Percentiles rank a stretch among this genome's conserved stretches.
Conservation (phyloP, 1,140 invertebrate genomes). For the Cyclina sinensis region DNA sequence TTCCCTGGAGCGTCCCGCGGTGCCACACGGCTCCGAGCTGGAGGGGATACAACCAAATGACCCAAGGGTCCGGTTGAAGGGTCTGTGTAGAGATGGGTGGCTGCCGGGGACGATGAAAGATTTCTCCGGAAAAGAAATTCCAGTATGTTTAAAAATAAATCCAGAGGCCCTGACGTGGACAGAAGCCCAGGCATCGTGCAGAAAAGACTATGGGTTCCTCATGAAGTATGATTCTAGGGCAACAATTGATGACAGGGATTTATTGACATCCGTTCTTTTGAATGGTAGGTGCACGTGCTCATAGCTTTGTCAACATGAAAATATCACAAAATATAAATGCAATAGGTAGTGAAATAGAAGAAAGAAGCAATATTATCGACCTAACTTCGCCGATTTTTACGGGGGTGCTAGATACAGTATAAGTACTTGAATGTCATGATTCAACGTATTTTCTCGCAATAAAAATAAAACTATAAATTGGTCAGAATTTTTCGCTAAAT, state of each 20-base stretch:
- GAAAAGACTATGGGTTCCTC: constrained; percentile 57
- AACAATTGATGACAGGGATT: not conserved
- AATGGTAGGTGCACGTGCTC: too few relatives aligned
- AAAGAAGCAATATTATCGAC: too few relatives aligned
- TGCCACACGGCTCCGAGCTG: not conserved
- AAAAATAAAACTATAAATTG: too few relatives aligned
- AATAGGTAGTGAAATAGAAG: too few relatives aligned
- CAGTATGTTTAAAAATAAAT: constrained; percentile 62
- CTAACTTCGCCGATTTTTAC: too few relatives aligned
- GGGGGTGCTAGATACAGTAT: too few relatives aligned
- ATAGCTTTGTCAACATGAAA: too few relatives aligned
- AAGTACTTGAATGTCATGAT: too few relatives aligned
- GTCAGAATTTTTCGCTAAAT: too few relatives aligned
- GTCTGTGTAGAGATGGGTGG: constrained; percentile 56
- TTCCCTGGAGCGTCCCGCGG: not conserved
- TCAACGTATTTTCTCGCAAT: too few relatives aligned
- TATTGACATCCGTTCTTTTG: not conserved
- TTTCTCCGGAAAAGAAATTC: constrained; percentile 36
- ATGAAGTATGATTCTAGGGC: constrained; percentile 27
- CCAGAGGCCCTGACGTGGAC: constrained; percentile 34
- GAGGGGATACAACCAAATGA: not conserved
- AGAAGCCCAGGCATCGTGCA: constrained; percentile 34
- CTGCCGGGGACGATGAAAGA: constrained; percentile 4
- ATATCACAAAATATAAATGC: too few relatives aligned
- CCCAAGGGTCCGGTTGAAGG: constrained; percentile 2